Evolutionary conservation across 2,888 invertebrate species (phyloP).

Genomic region (Miltochrista miniata): DNA sequence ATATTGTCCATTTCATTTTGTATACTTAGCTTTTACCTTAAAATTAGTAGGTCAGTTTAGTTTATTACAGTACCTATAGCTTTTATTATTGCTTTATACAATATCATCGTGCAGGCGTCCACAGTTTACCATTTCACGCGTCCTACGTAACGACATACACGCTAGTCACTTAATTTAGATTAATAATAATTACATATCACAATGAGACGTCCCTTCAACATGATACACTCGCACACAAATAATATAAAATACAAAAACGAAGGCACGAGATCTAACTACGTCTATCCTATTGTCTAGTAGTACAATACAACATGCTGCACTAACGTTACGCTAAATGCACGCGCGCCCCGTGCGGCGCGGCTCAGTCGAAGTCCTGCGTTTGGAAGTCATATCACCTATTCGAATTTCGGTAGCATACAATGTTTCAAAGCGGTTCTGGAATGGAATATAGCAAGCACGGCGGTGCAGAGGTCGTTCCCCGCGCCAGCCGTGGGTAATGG

Average conservation of each 20-base stretch:
- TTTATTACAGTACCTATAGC: conserved; percentile 36
- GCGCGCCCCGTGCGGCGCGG: conserved; percentile 57
- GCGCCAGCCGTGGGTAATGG: conserved; percentile 69
- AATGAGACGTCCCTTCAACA: conserved; percentile 80
- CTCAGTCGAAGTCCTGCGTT: conserved; percentile 71
- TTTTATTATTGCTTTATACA: conserved; percentile 78
- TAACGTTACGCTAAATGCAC: conserved; percentile 73
- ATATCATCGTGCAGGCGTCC: conserved; percentile 77
- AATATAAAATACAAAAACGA: conserved; percentile 75
- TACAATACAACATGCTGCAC: conserved; percentile 64
- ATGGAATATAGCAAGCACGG: conserved; percentile 76
- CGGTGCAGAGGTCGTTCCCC: conserved; percentile 75
- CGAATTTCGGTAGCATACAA: conserved; percentile 61
- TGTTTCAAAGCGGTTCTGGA: conserved; percentile 76
- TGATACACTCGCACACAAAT: conserved; percentile 75
- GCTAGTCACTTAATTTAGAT: conserved; percentile 82
- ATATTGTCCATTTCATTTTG: conserved; percentile 66
- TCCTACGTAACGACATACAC: conserved; percentile 69
- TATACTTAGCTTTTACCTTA: conserved; percentile 69
- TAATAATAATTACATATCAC: conserved; percentile 83
- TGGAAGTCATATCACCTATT: conserved; percentile 57
- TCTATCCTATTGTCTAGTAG: conserved; percentile 65
- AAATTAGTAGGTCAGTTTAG: conserved; percentile 63
- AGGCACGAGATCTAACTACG: conserved; percentile 81
- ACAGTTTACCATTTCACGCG: conserved; percentile 40